These are phyloP conservation scores for Scylla paramamosain DNA, from an alignment of 1,140 invertebrate genomes.

Conservation along the genomic window DNA sequence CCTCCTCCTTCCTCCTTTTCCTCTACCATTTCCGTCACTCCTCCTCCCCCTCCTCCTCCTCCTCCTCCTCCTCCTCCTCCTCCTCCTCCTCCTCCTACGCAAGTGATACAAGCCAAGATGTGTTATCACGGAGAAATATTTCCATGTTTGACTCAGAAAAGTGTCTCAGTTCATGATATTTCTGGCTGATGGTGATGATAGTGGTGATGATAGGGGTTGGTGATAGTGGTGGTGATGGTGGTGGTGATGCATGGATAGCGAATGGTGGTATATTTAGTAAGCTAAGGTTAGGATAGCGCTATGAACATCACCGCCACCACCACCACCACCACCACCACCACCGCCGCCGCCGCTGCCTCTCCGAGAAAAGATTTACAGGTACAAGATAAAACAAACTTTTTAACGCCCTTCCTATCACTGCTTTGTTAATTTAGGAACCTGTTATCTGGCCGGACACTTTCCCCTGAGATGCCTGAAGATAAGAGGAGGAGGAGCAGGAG, in stretches of 20 bases:
- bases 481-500: neutral
- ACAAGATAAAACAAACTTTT: slow-evolving; percentile 68
- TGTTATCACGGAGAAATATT: too few species aligned
- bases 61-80: neutral
- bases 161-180: too few species aligned
- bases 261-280: too few species aligned
- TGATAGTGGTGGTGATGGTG: too few species aligned
- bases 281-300: too few species aligned
- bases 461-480: slow-evolving; percentile 51
- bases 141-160: too few species aligned
- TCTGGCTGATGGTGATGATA: too few species aligned
- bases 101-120: too few species aligned
- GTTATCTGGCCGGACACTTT: slow-evolving; percentile 46
- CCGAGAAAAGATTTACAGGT: slow-evolving; percentile 41
- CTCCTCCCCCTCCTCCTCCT: neutral
- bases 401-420: slow-evolving; percentile 68
- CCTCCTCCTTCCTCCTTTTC: neutral
- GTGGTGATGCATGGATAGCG: too few species aligned
- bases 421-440: slow-evolving; percentile 68
- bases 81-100: neutral
- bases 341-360: neutral
- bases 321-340: neutral
- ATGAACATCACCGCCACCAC: neutral
- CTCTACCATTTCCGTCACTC: neutral
- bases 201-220: too few species aligned